Evolutionary conservation across 2,888 invertebrate species (phyloP), one percentile per base, ranked within the genome.

Genomic region (Rhingia campestris): DNA sequence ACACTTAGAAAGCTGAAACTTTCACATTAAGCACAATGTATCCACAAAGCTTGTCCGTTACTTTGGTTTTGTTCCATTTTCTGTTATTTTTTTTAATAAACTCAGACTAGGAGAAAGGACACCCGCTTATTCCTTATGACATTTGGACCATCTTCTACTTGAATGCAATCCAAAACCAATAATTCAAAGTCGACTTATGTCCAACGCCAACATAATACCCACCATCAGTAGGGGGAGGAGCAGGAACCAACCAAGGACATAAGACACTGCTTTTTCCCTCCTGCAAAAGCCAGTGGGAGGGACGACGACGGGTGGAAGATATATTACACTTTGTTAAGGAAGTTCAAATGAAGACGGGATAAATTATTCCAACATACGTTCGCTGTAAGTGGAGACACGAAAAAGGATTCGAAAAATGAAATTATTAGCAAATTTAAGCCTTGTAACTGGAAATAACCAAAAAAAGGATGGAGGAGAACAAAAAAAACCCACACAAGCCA

Each of bases 131-230:
- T 49, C 67, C 63, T 69, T 80, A 74, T 80, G 74, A 67, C 61
- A 74, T 80, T 74, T 61, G 63, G 51, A 74, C 79, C 80, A 63
- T 80, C 61, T 74, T 69, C 56, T 53, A 61, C 54, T 80, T 74
- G 80, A 80, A 74, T 63, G 74, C 74, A 74, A 74, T 80, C 80
- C 74, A 74, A 69, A 74, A 69, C 74, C 80, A 74, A 80, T 74
- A 80, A 74, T 80, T 80, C 80, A 67, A 58, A 63, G 49, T 61
- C 74, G 63, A 74, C 74, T 74, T 80, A 76, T 80, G 67, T 80
- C 63, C 61, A 67, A 54, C 41, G 61, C 66, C 59, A 61, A 70
- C 63, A 49, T n/a, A 49, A 43, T 32, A 33, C 35, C 47, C 47
- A 6, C 9, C 35, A 51, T 6, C 14, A 47, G 14, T 1, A 22